Base-by-base conservation (phyloP, 2,888 invertebrate species). In the Eremobia ochroleuca region DNA sequence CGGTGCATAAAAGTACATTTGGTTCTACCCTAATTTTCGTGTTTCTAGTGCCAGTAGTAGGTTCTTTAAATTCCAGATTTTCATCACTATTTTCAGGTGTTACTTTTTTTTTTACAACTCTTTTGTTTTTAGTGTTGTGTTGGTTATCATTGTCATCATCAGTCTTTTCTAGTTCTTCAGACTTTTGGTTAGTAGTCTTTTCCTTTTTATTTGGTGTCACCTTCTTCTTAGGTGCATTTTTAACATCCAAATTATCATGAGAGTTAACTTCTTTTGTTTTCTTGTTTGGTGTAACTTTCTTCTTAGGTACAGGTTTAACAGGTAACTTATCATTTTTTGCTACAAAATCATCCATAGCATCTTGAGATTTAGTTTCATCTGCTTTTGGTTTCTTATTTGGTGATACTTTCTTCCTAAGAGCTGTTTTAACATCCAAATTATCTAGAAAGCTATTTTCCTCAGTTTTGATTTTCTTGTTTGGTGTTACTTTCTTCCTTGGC, bases 281-380 rank as follows among this genome's bases (percentile, higher is more conserved):
- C 31, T 61, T 77, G 5, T 28, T 77, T 28, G 79, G 76, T 55
- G 82, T 81, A 0, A 76, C 59, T 81, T 85, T 82, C 6, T 77
- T 87, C 72, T 73, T 74, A 37, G 62, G 64, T 67, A 55, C 75
- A 58, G 70, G n/a, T 80, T 82, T 76, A 73, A 74, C 76, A 13
- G 64, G 37, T 31, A 77, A n/a, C 31, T 79, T 68, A 46, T 80
- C 73, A 71, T 62, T 74, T 65, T 81, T 81, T 1, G 78, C 73
- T 70, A 79, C 76, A 79, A 88, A 83, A 80, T 87, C 80, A 66
- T 87, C 79, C 18, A 77, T 76, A 74, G 88, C 81, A 75, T 82
- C 73, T 76, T 66, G 55, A 21, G 37, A 2, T 15, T 72, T 73
- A 21, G 49, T 43, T 77, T 68, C 62, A 31, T 70, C 55, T 40